Evolutionary conservation across 2,888 invertebrate species (phyloP).

Genomic region (Ennomos erosarius): DNA sequence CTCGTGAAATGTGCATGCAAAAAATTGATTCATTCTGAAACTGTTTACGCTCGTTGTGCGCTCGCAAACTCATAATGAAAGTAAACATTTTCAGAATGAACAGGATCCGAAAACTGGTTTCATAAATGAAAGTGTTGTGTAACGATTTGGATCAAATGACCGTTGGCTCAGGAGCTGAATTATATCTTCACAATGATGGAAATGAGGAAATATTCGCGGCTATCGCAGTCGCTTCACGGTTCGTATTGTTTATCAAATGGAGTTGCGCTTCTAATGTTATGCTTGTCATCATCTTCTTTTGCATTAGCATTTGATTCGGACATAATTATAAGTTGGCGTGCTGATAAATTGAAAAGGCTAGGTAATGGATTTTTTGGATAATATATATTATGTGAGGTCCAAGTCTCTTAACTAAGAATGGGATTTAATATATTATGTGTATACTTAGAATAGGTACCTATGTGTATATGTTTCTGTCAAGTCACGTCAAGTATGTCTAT

Average conservation of each 20-base stretch:
- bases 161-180: conserved; percentile 59
- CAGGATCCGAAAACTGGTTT: conserved; percentile 70
- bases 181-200: conserved; percentile 73
- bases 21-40: conserved; percentile 40
- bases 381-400: not conserved
- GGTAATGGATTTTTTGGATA: not conserved
- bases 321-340: not conserved
- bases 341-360: conserved; percentile 11
- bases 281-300: conserved; percentile 23
- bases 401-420: conserved; percentile 13
- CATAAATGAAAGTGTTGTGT: conserved; percentile 75
- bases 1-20: conserved; percentile 51
- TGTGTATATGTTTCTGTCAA: conserved; percentile 2
- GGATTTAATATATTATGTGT: too few relatives aligned
- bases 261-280: conserved; percentile 31
- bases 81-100: conserved; percentile 71
- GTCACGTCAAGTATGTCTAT: conserved; percentile 12
- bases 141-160: conserved; percentile 70
- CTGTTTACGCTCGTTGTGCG: conserved; percentile 58
- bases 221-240: conserved; percentile 78
- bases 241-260: conserved; percentile 50
- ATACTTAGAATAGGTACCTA: too few relatives aligned
- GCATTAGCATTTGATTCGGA: conserved; percentile 27
- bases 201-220: conserved; percentile 74
- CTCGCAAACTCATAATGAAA: conserved; percentile 65